Conservation (phyloP, 2,888 invertebrate species). For the Fragum whitleyi region DNA sequence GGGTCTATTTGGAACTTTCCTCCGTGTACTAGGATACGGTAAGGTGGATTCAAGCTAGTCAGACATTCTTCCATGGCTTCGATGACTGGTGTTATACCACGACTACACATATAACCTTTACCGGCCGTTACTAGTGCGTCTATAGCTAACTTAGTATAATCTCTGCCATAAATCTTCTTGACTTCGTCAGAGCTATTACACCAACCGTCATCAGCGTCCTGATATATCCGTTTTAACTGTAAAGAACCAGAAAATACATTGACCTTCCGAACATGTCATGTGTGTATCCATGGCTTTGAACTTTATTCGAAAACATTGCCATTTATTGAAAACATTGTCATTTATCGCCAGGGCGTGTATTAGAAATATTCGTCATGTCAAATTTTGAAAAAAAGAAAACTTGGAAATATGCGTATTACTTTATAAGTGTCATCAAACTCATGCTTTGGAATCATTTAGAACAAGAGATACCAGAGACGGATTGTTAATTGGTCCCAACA, state of each 20-base stretch:
- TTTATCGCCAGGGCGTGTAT: too few species aligned
- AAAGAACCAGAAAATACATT: background rate
- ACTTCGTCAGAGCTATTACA: background rate
- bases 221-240: conserved; percentile 12
- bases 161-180: conserved; percentile 20
- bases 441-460: too few species aligned
- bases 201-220: conserved; percentile 25
- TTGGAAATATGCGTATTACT: too few species aligned
- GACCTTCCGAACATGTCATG: too few species aligned
- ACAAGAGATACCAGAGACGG: too few species aligned
- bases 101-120: background rate
- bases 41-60: background rate
- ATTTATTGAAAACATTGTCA: too few species aligned
- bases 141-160: conserved; percentile 4
- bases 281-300: too few species aligned
- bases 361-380: too few species aligned
- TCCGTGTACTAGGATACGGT: conserved; percentile 9
- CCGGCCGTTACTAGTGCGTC: background rate
- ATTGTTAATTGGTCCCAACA: too few species aligned
- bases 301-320: too few species aligned
- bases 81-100: background rate
- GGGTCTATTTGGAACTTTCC: background rate
- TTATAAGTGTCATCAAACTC: too few species aligned
- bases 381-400: too few species aligned
- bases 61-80: conserved; percentile 3